These are phyloP conservation scores for Anoplophora glabripennis DNA, from an alignment of 1,140 invertebrate species.

Conservation along the genomic window DNA sequence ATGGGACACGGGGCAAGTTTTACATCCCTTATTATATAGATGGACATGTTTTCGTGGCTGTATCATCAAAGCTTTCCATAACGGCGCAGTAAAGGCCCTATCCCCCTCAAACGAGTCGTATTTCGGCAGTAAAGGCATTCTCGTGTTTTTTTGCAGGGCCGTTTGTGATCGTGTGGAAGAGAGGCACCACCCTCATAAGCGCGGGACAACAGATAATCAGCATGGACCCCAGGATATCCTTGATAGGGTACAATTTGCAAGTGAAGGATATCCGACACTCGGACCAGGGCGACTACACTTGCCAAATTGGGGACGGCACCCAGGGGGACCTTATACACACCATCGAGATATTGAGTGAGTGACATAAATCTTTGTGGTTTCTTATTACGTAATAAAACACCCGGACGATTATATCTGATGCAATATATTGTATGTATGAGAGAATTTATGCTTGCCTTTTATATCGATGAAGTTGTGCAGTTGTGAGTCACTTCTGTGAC, in stretches of 20 bases:
- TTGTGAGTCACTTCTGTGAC: too few relatives aligned
- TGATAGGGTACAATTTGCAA: constrained; percentile 61
- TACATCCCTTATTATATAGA: too few relatives aligned
- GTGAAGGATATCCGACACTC: constrained; percentile 58
- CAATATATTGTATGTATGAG: too few relatives aligned
- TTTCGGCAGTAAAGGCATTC: neutral
- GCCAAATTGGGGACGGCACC: constrained; percentile 53
- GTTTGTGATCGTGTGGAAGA: constrained; percentile 61
- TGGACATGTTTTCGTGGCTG: too few relatives aligned
- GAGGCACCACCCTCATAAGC: constrained; percentile 59
- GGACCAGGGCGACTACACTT: constrained; percentile 55
- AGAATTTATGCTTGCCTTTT: too few relatives aligned
- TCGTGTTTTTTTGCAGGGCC: constrained; percentile 49
- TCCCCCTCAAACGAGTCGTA: too few relatives aligned
- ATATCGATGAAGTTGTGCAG: too few relatives aligned
- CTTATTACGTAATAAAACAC: too few relatives aligned
- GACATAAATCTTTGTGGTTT: constrained; percentile 1
- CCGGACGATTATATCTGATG: too few relatives aligned
- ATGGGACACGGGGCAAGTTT: too few relatives aligned
- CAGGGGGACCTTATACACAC: constrained; percentile 54
- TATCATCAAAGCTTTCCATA: too few relatives aligned
- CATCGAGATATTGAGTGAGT: constrained; percentile 55
- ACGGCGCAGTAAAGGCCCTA: too few relatives aligned
- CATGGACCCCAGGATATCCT: constrained; percentile 57
- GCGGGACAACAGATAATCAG: constrained; percentile 62